A percentile compares a stretch with the other conserved stretches of the same genome.
Evolutionary conservation across 2,113 vertebrate genomes (phyloP).

Genomic region (Corydoras maculifer): DNA sequence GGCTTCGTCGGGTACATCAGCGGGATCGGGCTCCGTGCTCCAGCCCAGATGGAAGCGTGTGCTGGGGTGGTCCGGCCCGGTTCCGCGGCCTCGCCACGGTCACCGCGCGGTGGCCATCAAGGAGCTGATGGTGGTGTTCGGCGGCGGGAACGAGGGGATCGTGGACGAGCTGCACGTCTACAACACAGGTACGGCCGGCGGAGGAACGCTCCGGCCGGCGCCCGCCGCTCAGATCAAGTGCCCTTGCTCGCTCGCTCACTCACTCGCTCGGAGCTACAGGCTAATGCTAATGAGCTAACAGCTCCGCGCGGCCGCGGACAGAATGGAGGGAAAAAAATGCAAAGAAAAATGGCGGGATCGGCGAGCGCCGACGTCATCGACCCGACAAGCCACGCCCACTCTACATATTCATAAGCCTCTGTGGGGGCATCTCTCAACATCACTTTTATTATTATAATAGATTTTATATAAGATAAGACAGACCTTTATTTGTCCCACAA

Average conservation of each 20-base stretch:
- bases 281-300: too few relatives aligned
- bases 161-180: constrained; percentile 84
- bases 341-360: constrained; percentile 66
- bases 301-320: constrained; percentile 5
- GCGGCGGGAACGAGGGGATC: constrained; percentile 64
- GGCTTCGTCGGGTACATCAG: constrained; percentile 33
- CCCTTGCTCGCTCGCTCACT: too few relatives aligned
- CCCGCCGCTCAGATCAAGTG: too few relatives aligned
- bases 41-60: constrained; percentile 82
- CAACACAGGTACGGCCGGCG: constrained; percentile 67
- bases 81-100: constrained; percentile 78
- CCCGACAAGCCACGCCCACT: constrained; percentile 29
- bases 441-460: too few relatives aligned
- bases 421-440: too few relatives aligned
- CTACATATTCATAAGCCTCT: constrained; percentile 6
- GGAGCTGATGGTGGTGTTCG: constrained; percentile 73
- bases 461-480: too few relatives aligned
- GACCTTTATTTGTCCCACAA: too few relatives aligned
- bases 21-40: constrained; percentile 39
- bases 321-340: constrained; percentile 43
- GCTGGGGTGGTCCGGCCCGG: constrained; percentile 77
- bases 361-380: constrained; percentile 40
- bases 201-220: too few relatives aligned
- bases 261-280: too few relatives aligned
- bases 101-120: constrained; percentile 82